phyloP scores from a whole-genome alignment of 2,888 invertebrate genomes.

The Junonia oenone region DNA sequence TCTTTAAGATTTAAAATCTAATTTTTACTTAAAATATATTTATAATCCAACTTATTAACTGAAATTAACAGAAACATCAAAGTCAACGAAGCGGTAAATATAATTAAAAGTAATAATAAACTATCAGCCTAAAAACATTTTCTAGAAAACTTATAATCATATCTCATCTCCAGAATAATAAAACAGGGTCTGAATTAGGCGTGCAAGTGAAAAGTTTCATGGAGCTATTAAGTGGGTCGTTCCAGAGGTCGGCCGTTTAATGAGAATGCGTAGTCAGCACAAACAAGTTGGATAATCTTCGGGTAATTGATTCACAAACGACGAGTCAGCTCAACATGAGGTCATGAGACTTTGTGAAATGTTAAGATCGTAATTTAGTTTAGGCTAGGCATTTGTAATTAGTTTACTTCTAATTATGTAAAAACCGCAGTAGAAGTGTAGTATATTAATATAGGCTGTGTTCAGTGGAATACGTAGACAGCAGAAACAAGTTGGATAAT shows the following conservation, averaged over 20 bases:
- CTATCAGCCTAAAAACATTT: neutral
- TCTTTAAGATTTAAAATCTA: neutral
- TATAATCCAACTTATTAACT: neutral
- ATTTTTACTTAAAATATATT: neutral
- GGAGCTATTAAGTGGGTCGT: slow-evolving; percentile 50
- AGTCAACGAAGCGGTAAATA: neutral
- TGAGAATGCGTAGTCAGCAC: slow-evolving; percentile 48
- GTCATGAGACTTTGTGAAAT: neutral
- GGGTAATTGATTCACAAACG: slow-evolving; percentile 58
- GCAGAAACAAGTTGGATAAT: slow-evolving; percentile 40
- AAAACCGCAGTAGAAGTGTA: neutral
- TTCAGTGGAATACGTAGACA: slow-evolving; percentile 43
- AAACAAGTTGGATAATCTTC: slow-evolving; percentile 40
- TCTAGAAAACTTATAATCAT: neutral
- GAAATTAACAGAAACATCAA: neutral
- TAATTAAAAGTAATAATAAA: neutral
- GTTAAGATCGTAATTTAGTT: neutral
- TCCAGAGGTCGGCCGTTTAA: slow-evolving; percentile 62
- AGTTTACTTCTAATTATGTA: neutral
- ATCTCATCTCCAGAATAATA: neutral
- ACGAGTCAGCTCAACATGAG: slow-evolving; percentile 35
- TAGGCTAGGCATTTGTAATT: neutral
- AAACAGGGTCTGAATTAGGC: slow-evolving; percentile 5
- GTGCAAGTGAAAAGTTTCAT: slow-evolving; percentile 29
- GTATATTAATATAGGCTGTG: no score